Percentiles rank a stretch among this genome's conserved stretches.
These are phyloP conservation scores for Cassiopea andromeda DNA, from an alignment of 30 jellyfish, hydroid and myxozoan genomes.

Conservation along the genomic window DNA sequence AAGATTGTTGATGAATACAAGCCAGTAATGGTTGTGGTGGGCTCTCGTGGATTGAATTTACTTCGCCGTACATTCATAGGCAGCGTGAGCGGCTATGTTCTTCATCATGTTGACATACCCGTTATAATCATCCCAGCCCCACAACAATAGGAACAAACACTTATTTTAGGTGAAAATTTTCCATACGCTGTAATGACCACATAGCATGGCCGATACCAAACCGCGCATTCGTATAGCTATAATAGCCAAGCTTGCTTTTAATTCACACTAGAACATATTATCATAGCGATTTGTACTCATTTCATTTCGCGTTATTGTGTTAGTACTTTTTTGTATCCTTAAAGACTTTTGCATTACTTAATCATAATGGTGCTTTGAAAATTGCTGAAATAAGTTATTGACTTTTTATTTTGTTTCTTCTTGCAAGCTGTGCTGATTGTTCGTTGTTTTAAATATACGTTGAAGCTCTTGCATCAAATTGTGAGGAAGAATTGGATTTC, in stretches of 20 bases:
- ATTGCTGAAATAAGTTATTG: too few relatives aligned
- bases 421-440: too few relatives aligned
- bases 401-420: too few relatives aligned
- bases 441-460: too few relatives aligned
- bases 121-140: slow-evolving; percentile 62
- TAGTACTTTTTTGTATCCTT: too few relatives aligned
- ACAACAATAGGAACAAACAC: neutral
- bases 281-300: neutral
- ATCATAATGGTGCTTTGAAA: too few relatives aligned
- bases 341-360: too few relatives aligned
- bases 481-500: too few relatives aligned
- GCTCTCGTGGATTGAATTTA: slow-evolving; percentile 68
- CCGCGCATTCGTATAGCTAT: neutral
- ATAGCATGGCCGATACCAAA: too few relatives aligned
- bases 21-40: slow-evolving; percentile 69
- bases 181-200: too few relatives aligned
- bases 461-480: too few relatives aligned
- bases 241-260: neutral
- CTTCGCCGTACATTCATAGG: slow-evolving; percentile 78
- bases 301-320: neutral
- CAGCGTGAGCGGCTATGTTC: slow-evolving; percentile 75
- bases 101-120: slow-evolving; percentile 68
- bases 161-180: neutral
- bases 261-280: neutral
- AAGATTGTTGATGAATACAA: slow-evolving; percentile 50